A percentile compares a stretch with the other conserved stretches of the same genome.
Conservation (phyloP, 2,888 invertebrate genomes). For the Mythimna albipuncta region DNA sequence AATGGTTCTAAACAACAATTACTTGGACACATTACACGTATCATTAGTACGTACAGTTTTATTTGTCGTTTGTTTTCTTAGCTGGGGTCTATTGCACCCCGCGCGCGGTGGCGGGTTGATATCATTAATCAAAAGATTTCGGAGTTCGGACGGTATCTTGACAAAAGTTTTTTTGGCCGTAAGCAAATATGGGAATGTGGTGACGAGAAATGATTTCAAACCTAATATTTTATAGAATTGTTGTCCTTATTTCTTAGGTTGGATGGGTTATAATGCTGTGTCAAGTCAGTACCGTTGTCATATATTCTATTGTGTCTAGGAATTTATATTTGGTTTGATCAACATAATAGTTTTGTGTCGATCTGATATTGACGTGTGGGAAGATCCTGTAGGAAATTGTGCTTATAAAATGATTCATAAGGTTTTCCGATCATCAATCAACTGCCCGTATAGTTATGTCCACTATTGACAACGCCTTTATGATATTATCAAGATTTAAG, state of each 20-base stretch:
- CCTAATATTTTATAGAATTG: background rate
- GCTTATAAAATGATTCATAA: conserved; percentile 32
- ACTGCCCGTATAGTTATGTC: conserved; percentile 17
- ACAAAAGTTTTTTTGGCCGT: conserved; percentile 85
- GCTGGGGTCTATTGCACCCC: conserved; percentile 74
- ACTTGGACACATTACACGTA: conserved; percentile 85
- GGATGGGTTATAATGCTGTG: conserved; percentile 15
- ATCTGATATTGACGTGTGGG: conserved; percentile 57
- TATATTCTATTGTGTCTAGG: conserved; percentile 47
- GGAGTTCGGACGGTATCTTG: conserved; percentile 76
- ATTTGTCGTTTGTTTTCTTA: conserved; percentile 85
- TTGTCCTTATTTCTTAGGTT: background rate
- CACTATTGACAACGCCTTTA: background rate
- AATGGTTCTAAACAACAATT: conserved; percentile 83
- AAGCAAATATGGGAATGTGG: conserved; percentile 85
- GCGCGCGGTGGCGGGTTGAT: conserved; percentile 76
- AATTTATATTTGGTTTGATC: conserved; percentile 62
- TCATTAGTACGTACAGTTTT: conserved; percentile 83
- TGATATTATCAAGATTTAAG: background rate
- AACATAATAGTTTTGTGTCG: conserved; percentile 56
- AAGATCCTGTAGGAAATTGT: conserved; percentile 54
- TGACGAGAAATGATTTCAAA: conserved; percentile 51
- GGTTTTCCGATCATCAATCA: conserved; percentile 38
- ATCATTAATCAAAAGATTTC: conserved; percentile 85
- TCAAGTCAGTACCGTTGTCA: background rate